Conservation (phyloP, 2,888 invertebrate genomes). For the Drosophila barbarae region DNA sequence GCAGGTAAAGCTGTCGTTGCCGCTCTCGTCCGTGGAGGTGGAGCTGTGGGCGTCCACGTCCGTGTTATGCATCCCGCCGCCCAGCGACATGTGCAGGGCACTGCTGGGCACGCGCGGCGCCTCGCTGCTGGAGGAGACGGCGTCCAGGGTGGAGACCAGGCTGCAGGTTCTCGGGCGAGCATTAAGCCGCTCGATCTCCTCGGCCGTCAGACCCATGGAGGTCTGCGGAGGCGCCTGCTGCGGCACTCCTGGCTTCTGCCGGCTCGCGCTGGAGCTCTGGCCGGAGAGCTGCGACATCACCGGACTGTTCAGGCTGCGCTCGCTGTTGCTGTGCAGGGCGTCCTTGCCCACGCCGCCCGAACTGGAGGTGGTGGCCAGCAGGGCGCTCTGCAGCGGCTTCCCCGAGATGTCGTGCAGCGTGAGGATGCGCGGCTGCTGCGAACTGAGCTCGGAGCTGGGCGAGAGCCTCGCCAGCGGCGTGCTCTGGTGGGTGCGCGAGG, state of each 20-base stretch:
- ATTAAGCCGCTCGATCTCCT: conserved; percentile 94
- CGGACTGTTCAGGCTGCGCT: conserved; percentile 93
- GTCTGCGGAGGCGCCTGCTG: conserved; percentile 86
- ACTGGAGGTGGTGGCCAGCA: conserved; percentile 93
- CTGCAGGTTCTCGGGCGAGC: conserved; percentile 93
- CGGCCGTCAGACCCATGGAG: conserved; percentile 92
- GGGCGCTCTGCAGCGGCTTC: conserved; percentile 92
- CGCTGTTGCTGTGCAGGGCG: conserved; percentile 93
- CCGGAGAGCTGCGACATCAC: conserved; percentile 95
- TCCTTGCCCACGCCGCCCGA: conserved; percentile 93
- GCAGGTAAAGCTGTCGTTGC: conserved; percentile 98
- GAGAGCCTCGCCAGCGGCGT: conserved; percentile 94
- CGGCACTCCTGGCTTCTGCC: conserved; percentile 86
- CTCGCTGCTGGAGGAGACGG: conserved; percentile 94
- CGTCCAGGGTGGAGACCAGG: conserved; percentile 94
- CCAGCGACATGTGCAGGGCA: conserved; percentile 85
- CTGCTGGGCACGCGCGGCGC: conserved; percentile 86
- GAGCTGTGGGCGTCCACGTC: conserved; percentile 88
- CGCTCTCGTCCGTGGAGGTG: conserved; percentile 94
- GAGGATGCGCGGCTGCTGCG: conserved; percentile 94
- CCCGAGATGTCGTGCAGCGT: conserved; percentile 96
- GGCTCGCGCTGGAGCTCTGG: conserved; percentile 89
- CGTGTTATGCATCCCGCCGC: conserved; percentile 83
- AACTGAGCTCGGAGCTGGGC: conserved; percentile 94
- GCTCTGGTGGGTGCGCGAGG: conserved; percentile 89